Evolutionary conservation across 1,140 invertebrate species (phyloP), one percentile per base, ranked within the genome.

Genomic region (Caerostris darwini): DNA sequence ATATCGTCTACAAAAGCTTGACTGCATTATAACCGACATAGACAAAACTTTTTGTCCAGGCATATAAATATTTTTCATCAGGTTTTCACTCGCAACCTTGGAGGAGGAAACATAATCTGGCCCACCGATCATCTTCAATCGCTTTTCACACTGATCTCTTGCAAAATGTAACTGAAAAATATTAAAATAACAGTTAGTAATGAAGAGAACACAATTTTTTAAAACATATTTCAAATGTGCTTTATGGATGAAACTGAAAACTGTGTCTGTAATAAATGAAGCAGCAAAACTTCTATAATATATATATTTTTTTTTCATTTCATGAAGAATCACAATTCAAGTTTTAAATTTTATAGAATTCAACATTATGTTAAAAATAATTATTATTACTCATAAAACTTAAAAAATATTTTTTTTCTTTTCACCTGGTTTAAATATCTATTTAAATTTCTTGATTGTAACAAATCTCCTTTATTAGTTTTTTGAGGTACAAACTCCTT

Each of bases 141-240:
- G 97, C 95, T 97, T 97, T 95, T 99, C 98, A 96, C 98, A 98
- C 94, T 98, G 97, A 81, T 96, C 97, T 95, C 99, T 99, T 97
- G 96, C 98, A 97, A 94, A 97, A 96, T 94, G 97, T 96, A 97
- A 97, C 96, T 95, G 69, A 90, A 83, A 82, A 50, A 14, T 7
- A 59, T 58, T 5, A 17, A 12, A 57, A 34, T 34, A 34, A 34
- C 34, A 34, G 34, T 34, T 34, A 34, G 34, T 34, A 34, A 34
- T 34, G 34, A 34, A 34, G 34, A 34, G 34, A 34, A 34, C 34
- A 34, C 34, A 34, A 34, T 34, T 34, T 34, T 34, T 34, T 34
- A 34, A 34, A 34, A 0, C 34, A 34, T 34, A 34, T 34, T 34
- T 34, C n/a, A 34, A 34, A 34, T 34, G 34, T 34, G 34, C 34